Percentiles rank a stretch among this genome's conserved stretches.
Conservation (phyloP, 2,113 vertebrate genomes). For the Coptodon rendalli region DNA sequence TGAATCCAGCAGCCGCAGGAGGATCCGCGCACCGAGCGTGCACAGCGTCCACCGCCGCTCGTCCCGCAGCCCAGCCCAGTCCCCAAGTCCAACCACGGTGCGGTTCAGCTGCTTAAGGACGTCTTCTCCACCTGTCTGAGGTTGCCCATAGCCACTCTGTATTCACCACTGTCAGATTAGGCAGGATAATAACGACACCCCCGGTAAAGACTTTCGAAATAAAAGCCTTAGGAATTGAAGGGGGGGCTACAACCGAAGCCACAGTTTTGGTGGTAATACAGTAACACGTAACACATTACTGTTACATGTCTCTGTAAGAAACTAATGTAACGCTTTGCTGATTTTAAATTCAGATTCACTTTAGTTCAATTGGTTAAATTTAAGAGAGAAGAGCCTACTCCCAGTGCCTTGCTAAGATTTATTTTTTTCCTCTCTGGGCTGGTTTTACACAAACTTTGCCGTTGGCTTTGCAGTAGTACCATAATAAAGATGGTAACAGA, state of each 20-base stretch:
- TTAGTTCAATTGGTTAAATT: background rate
- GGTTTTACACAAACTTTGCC: background rate
- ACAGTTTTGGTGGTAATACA: background rate
- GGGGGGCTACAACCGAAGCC: background rate
- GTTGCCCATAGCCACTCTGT: conserved; percentile 35
- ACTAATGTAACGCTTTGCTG: background rate
- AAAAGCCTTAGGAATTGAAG: background rate
- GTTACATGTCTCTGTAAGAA: background rate
- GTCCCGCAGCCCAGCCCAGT: conserved; percentile 57
- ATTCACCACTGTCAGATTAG: background rate
- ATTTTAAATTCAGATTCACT: background rate
- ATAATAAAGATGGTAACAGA: background rate
- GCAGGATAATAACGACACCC: background rate
- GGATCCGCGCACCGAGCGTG: conserved; percentile 51
- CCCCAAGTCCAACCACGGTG: conserved; percentile 32
- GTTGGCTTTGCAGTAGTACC: background rate
- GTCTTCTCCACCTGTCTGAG: conserved; percentile 69
- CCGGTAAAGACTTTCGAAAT: conserved; percentile 18
- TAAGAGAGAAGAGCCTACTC: background rate
- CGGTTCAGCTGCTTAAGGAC: conserved; percentile 38
- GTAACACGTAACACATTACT: background rate
- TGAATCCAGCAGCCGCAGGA: conserved; percentile 33
- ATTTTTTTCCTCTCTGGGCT: background rate
- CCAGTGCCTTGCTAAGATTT: background rate
- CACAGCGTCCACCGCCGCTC: conserved; percentile 55